Conservation (phyloP, 2,113 vertebrate genomes). For the Cephalopterus ornatus region DNA sequence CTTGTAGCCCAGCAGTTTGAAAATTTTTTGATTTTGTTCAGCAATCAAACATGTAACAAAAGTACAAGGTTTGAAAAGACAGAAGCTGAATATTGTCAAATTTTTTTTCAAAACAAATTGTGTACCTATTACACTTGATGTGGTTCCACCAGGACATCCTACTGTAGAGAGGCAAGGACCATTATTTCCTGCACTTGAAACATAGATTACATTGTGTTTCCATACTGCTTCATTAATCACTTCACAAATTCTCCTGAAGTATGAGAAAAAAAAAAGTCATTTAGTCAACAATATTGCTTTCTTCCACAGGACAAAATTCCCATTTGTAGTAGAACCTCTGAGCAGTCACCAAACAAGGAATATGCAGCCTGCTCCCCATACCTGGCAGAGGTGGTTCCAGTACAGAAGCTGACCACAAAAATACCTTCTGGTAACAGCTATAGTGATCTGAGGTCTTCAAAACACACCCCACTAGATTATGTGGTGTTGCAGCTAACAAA, state of each 20-base stretch:
- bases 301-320: not conserved
- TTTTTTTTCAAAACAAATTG: not conserved
- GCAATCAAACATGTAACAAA: not conserved
- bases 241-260: slow-evolving; percentile 93
- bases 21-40: not conserved
- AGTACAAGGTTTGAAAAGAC: not conserved
- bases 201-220: slow-evolving; percentile 95
- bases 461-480: not conserved
- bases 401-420: not conserved
- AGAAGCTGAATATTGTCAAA: not conserved
- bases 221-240: slow-evolving; percentile 96
- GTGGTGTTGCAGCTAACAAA: not conserved
- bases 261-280: not conserved
- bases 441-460: not conserved
- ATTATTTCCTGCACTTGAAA: slow-evolving; percentile 97
- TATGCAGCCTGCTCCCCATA: not conserved
- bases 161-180: slow-evolving; percentile 97
- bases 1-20: not conserved
- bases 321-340: not conserved
- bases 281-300: not conserved
- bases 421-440: not conserved
- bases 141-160: slow-evolving; percentile 96
- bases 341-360: not conserved
- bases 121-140: slow-evolving; percentile 92
- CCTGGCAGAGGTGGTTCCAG: not conserved